These are phyloP conservation scores for Wasmannia auropunctata DNA, from an alignment of 1,140 invertebrate species.

Conservation along the genomic window DNA sequence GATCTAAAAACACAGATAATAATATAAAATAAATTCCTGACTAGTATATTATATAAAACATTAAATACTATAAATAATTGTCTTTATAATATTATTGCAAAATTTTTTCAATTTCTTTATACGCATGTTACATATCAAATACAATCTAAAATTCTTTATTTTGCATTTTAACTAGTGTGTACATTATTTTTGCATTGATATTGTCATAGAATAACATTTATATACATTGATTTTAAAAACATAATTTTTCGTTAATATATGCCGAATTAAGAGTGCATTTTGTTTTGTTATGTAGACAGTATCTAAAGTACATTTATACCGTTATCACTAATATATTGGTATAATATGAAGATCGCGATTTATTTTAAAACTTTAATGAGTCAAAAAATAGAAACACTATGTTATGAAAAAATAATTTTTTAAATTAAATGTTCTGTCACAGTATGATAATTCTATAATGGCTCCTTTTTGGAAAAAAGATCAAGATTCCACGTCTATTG, in stretches of 20 bases:
- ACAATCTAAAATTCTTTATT: not conserved
- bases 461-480: not conserved
- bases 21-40: not conserved
- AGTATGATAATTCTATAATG: not conserved
- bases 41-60: not conserved
- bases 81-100: constrained; percentile 7
- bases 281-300: too few species aligned
- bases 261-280: not conserved
- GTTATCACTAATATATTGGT: not conserved
- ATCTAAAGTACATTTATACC: not conserved
- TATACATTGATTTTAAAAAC: not conserved
- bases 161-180: not conserved
- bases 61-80: not conserved
- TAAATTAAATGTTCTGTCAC: not conserved
- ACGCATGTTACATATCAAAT: not conserved
- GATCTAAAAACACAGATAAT: not conserved
- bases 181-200: not conserved
- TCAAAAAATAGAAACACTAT: not conserved
- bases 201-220: not conserved
- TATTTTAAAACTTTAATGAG: not conserved
- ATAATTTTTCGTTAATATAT: not conserved
- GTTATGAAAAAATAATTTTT: not conserved
- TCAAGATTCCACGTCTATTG: not conserved
- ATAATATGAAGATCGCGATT: not conserved
- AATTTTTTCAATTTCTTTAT: not conserved